Evolutionary conservation across 1,140 invertebrate species (phyloP), one percentile per base, ranked within the genome.

Genomic region (Drosophila kurseongensis): DNA sequence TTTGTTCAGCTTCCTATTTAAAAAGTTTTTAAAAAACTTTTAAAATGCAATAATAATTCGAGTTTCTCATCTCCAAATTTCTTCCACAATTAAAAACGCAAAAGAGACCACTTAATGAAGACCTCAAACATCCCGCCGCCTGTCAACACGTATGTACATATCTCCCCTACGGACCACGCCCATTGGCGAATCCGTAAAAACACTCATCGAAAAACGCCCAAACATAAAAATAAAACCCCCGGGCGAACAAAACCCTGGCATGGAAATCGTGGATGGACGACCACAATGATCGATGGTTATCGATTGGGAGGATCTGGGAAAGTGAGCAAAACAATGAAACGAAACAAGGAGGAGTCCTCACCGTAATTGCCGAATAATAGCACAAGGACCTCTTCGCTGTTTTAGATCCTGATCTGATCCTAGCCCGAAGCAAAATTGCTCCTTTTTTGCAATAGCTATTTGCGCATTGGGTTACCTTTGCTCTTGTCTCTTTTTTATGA

Each of bases 321-420:
- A 58, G 32, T 51, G 68, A 66, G 47, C 32, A 51, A 42, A 38
- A 48, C 13, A 32, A 68, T 44, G 35, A 41, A 61, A 55, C 45
- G 35, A 23, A 38, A 54, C 41, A 66, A 56, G 40, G 27, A 23
- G 66, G 36, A 45, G 52, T 57, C 52, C 82, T 85, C 41, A 47
- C 74, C 74, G 68, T 81, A 81, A 86, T 85, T 85, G 78, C 51
- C 78, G 77, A 81, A 86, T 86, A 86, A 86, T 86, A 72, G 69
- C 63, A 63, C 44, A 57, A 71, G 55, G 52, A 50, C 44, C 52
- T 42, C n/a, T 67, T 29, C 45, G 58, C 44, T 63, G n/a, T 13
- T 36, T 16, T n/a, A 48, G 57, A 48, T 48, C 0, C 10, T 23
- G 10, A 45, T 68, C 47, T 36, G 67, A 81, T 78, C 78, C 65